These are phyloP conservation scores for Tenthredo notha DNA, from an alignment of 2,888 invertebrate genomes.

Conservation along the genomic window DNA sequence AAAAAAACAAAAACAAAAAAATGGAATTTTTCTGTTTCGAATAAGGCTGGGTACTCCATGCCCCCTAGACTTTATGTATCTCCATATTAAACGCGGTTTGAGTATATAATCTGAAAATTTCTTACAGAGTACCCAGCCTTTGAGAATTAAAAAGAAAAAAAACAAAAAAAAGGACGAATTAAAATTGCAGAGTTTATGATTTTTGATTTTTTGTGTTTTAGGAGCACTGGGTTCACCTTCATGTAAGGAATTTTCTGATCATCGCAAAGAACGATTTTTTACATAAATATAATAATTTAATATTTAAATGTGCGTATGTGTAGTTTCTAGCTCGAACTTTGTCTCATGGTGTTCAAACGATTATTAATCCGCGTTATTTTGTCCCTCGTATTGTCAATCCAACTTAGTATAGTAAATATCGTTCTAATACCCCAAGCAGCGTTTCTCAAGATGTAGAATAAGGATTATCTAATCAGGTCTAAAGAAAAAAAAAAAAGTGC, in stretches of 20 bases:
- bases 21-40: slow-evolving; percentile 64
- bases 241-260: slow-evolving; percentile 72
- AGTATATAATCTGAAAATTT: slow-evolving; percentile 63
- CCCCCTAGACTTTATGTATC: slow-evolving; percentile 50
- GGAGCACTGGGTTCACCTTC: slow-evolving; percentile 74
- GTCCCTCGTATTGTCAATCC: slow-evolving; percentile 8
- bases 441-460: neutral
- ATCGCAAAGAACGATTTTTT: slow-evolving; percentile 29
- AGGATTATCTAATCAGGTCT: neutral
- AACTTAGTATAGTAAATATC: neutral
- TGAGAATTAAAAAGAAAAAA: slow-evolving; percentile 59
- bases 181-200: slow-evolving; percentile 50
- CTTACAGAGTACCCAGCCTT: slow-evolving; percentile 74
- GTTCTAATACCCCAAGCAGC: neutral
- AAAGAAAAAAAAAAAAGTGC: neutral
- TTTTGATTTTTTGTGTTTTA: slow-evolving; percentile 71
- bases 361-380: neutral
- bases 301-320: slow-evolving; percentile 18
- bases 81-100: slow-evolving; percentile 12
- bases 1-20: neutral
- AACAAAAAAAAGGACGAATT: neutral
- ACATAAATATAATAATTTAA: slow-evolving; percentile 19
- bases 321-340: neutral
- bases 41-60: slow-evolving; percentile 71
- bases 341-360: neutral